phyloP scores from a whole-genome alignment of 2,888 invertebrate genomes.

The Cheilosia impressa region DNA sequence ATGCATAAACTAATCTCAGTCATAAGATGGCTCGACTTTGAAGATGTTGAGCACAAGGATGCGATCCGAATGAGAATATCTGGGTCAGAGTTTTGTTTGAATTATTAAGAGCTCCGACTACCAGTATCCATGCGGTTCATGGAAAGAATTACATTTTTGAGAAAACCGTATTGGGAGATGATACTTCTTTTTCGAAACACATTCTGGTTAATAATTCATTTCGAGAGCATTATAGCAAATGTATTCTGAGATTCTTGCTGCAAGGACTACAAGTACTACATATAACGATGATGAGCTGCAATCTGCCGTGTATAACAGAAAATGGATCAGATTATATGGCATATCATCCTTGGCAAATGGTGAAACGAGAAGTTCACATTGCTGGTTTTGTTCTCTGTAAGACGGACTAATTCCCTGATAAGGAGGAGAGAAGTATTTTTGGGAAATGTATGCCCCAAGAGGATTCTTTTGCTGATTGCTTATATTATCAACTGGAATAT shows the following conservation, averaged over 20 bases:
- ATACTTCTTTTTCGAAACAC: neutral
- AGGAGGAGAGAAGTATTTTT: neutral
- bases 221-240: neutral
- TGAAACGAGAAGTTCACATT: neutral
- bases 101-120: constrained; percentile 20
- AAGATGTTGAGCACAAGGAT: neutral
- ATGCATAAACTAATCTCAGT: neutral
- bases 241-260: constrained; percentile 23
- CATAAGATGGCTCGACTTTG: neutral
- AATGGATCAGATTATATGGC: neutral
- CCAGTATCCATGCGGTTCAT: neutral
- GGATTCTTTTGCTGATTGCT: too few relatives aligned
- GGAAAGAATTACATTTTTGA: constrained; percentile 8
- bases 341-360: neutral
- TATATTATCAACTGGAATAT: too few relatives aligned
- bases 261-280: neutral
- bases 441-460: neutral
- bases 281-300: neutral
- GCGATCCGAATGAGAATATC: neutral
- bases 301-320: constrained; percentile 4
- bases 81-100: constrained; percentile 27
- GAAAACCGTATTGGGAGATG: neutral
- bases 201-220: constrained; percentile 11
- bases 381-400: neutral
- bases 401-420: neutral